Evolutionary conservation across 1,140 invertebrate species (phyloP), one percentile per base, ranked within the genome.

Genomic region (Venustaconcha ellipsiformis): DNA sequence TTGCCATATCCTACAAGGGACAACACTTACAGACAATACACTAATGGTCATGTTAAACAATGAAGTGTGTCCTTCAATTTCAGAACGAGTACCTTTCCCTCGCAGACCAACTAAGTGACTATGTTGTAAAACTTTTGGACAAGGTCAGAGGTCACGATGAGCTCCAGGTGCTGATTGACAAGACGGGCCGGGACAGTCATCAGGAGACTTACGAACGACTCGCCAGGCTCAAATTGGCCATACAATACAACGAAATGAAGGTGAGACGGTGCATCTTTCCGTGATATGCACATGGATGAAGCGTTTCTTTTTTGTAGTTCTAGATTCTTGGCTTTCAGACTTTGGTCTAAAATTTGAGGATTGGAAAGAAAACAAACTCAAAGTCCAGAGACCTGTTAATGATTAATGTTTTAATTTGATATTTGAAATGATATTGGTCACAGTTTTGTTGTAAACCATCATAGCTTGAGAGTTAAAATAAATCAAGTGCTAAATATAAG

Each of bases 31-130:
- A 23, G 26, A 23, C 23, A 57, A 18, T 30, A 13, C 58, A 37
- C 6, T 57, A 59, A 60, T 20, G 68, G 67, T 66, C 20, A 18
- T 12, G 30, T 23, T 14, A 1, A 1, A 30, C 14, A 18, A 64
- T 30, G n/a, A 14, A 66, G 15, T 17, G 30, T 66, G n/a, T 23
- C 20, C 3, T 72, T 18, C 58, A 26, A 78, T 81, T 80, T 56
- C 74, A 89, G 87, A 87, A 88, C 67, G 90, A 91, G 18, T 94
- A 94, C 86, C 80, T 89, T n/a, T 88, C 90, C 17, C 85, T 94
- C 5, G 90, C 91, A 1, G 74, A 89, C 69, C 90, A 92, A 79
- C 88, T 92, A 48, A 92, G 92, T 63, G 80, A 83, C 2, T 90
- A 89, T 68, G 85, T 88, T 14, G 88, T 89, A 0, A 84, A 85